phyloP scores from a whole-genome alignment of 2,797 vertebrate species.

The Mergus octosetaceus region DNA sequence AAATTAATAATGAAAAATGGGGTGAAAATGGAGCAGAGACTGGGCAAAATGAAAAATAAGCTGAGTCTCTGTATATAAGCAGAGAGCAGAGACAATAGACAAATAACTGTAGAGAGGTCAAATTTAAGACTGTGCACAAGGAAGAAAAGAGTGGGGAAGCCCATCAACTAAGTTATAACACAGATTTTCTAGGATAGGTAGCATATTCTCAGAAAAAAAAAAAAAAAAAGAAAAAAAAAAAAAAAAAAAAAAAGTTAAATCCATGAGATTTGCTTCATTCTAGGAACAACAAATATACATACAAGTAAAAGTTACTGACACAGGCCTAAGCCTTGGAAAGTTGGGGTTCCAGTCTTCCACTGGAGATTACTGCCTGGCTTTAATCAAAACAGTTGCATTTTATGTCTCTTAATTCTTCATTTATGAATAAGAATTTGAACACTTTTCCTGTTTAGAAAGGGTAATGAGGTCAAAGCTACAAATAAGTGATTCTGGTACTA shows the following conservation, averaged over 20 bases:
- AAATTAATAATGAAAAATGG: conserved; percentile 48
- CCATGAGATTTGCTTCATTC: background rate
- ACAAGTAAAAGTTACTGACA: background rate
- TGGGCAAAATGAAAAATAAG: background rate
- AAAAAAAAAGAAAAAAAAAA: background rate
- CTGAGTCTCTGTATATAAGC: background rate
- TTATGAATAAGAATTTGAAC: background rate
- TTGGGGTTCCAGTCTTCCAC: background rate
- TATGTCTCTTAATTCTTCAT: background rate
- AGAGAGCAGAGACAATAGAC: background rate
- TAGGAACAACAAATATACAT: background rate
- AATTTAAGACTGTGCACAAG: background rate
- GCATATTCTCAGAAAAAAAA: background rate
- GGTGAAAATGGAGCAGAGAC: background rate
- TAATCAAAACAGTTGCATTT: background rate
- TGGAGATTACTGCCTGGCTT: background rate
- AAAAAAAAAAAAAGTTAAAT: background rate
- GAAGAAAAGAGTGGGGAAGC: background rate
- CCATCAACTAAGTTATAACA: background rate
- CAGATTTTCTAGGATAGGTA: background rate
- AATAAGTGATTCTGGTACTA: background rate
- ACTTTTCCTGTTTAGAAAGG: background rate
- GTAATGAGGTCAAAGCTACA: background rate
- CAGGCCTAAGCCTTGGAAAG: background rate
- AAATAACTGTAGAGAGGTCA: background rate